phyloP scores from a whole-genome alignment of 2,797 vertebrate species.

The Phataginus tetradactyla region DNA sequence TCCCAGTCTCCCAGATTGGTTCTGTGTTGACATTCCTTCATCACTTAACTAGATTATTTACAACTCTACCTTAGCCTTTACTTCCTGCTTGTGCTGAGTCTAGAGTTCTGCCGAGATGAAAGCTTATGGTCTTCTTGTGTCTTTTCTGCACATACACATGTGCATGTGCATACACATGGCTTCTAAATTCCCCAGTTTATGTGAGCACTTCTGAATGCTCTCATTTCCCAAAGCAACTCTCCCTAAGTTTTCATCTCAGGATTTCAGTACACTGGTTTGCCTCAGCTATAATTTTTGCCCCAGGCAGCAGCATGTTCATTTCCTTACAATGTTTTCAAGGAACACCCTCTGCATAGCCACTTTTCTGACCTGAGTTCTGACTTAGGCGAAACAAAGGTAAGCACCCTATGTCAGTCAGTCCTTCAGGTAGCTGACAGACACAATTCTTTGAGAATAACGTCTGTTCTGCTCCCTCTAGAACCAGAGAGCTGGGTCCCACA shows the following conservation, averaged over 20 bases:
- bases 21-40: not conserved
- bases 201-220: not conserved
- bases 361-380: not conserved
- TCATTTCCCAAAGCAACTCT: conserved; percentile 17
- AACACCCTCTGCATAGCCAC: not conserved
- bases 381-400: conserved; percentile 44
- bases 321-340: not conserved
- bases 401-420: not conserved
- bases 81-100: not conserved
- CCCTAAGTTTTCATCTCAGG: not conserved
- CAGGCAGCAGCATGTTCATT: not conserved
- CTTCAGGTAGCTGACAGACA: not conserved
- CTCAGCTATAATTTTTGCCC: not conserved
- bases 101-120: not conserved
- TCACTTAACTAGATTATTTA: not conserved
- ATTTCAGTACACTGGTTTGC: not conserved
- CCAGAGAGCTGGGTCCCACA: not conserved
- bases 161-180: not conserved
- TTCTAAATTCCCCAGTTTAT: not conserved
- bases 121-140: not conserved
- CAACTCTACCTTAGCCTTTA: not conserved
- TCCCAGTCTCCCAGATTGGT: not conserved
- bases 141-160: not conserved
- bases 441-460: conserved; percentile 9
- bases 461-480: not conserved